phyloP scores from a whole-genome alignment of 1,140 invertebrate genomes.

The Stenopsyche tienmushanensis region DNA sequence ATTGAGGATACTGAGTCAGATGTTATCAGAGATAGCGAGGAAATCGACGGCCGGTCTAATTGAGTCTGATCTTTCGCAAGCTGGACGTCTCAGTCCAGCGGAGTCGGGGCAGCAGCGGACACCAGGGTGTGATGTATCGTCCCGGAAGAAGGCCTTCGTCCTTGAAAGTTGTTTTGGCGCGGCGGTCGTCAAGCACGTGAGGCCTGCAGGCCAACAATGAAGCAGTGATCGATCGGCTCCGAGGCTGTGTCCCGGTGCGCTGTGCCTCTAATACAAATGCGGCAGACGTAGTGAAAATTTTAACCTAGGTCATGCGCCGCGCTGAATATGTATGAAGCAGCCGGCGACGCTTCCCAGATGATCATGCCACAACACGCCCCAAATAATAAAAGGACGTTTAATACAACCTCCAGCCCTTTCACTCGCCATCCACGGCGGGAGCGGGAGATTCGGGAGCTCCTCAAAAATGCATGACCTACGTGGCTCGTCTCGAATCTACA shows the following conservation, averaged over 20 bases:
- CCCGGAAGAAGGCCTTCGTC: not conserved
- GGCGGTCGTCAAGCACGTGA: not conserved
- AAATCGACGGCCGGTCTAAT: too few relatives aligned
- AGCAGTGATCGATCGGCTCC: conserved; percentile 27
- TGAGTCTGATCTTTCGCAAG: too few relatives aligned
- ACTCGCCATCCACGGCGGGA: not conserved
- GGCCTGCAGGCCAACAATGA: conserved; percentile 20
- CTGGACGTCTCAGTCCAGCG: too few relatives aligned
- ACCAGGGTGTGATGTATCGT: too few relatives aligned
- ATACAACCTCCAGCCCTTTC: not conserved
- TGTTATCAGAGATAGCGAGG: too few relatives aligned
- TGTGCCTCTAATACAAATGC: conserved; percentile 38
- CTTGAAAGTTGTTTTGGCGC: not conserved
- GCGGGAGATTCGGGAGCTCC: not conserved
- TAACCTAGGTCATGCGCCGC: conserved; percentile 41
- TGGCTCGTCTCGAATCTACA: too few relatives aligned
- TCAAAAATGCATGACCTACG: too few relatives aligned
- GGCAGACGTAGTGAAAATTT: conserved; percentile 41
- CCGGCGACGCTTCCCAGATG: conserved; percentile 34
- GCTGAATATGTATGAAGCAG: conserved; percentile 42
- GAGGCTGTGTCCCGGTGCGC: conserved; percentile 2
- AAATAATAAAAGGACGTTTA: conserved; percentile 37
- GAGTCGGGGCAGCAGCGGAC: too few relatives aligned
- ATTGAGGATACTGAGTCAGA: too few relatives aligned
- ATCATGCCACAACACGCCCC: conserved; percentile 34